Evolutionary conservation across 2,888 invertebrate species (phyloP), one percentile per base, ranked within the genome.

Genomic region (Lasius platythorax): DNA sequence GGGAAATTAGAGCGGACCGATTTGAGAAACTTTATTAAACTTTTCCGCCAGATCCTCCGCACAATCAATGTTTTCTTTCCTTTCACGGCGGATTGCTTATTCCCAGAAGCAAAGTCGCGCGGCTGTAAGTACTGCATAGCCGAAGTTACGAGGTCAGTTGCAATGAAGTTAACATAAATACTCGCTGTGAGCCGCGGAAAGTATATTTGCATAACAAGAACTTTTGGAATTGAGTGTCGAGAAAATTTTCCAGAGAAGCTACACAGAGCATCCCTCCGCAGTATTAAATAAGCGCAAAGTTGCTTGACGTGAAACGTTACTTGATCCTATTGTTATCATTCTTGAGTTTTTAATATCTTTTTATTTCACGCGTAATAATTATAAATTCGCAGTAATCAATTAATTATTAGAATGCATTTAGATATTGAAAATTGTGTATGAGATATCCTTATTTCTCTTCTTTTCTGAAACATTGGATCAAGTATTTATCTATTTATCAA

Each of bases 111-210:
- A 61, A 81, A 81, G 73, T 83, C 78, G 70, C 67, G 50, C 67
- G 46, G 67, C 15, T 70, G 79, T 64, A 79, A 63, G 43, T 63
- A 70, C 79, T 30, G 33, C 79, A 46, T 70, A 63, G 68, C 28
- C 68, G 64, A 83, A 79, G 83, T 83, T 79, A 64, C 61, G 67
- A 67, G 78, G 79, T 72, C 79, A 81, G 73, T 81, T 81, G 79
- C 79, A 81, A 81, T 73, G 23, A 81, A 81, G 79, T 81, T 81
- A 81, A 72, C 79, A 81, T 73, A 81, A 81, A 81, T 81, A 81
- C 73, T 72, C 79, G 79, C 61, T 72, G 30, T 18, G 79, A 72
- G 79, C 46, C 18, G 46, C 61, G 61, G 61, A 37, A 63, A 81
- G 61, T 72, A 40, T 83, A 82, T 78, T 67, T 83, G 78, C 67